Evolutionary conservation across 2,888 invertebrate species (phyloP).

Genomic region (Agonopterix alstromeriana): DNA sequence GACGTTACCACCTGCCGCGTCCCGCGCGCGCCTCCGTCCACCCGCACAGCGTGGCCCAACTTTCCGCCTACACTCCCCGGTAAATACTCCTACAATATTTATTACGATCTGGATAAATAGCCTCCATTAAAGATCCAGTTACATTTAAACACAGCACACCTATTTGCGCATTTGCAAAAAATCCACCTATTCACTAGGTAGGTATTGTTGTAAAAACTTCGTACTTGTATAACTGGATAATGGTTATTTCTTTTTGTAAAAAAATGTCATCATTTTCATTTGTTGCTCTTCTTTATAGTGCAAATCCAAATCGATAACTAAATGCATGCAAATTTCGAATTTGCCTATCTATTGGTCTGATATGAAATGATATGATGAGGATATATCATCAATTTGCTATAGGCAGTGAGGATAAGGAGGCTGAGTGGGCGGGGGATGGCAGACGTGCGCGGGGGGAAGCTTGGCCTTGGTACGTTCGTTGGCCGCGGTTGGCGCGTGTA

Average conservation of each 20-base stretch:
- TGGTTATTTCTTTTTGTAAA: too few species aligned
- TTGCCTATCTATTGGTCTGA: too few species aligned
- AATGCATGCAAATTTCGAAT: too few species aligned
- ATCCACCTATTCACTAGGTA: neutral
- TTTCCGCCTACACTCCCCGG: slow-evolving; percentile 19
- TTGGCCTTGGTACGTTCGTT: slow-evolving; percentile 70
- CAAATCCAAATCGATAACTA: too few species aligned
- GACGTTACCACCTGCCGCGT: slow-evolving; percentile 61
- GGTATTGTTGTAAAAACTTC: too few species aligned
- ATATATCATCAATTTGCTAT: slow-evolving; percentile 12
- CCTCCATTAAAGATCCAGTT: slow-evolving; percentile 17
- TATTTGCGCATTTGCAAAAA: neutral
- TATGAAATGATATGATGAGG: neutral
- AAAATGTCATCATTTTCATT: too few species aligned
- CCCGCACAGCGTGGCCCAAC: slow-evolving; percentile 11
- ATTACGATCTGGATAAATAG: slow-evolving; percentile 18
- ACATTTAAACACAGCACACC: slow-evolving; percentile 5
- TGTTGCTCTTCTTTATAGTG: too few species aligned
- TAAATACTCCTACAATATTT: slow-evolving; percentile 10
- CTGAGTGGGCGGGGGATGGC: slow-evolving; percentile 18
- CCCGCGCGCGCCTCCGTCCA: slow-evolving; percentile 29
- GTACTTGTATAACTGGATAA: too few species aligned
- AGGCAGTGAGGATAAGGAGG: slow-evolving; percentile 18
- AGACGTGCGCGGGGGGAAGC: slow-evolving; percentile 20
- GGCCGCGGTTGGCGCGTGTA: slow-evolving; percentile 58